Base-by-base conservation (phyloP, 2,797 vertebrate genomes). In the Staurois parvus region DNA sequence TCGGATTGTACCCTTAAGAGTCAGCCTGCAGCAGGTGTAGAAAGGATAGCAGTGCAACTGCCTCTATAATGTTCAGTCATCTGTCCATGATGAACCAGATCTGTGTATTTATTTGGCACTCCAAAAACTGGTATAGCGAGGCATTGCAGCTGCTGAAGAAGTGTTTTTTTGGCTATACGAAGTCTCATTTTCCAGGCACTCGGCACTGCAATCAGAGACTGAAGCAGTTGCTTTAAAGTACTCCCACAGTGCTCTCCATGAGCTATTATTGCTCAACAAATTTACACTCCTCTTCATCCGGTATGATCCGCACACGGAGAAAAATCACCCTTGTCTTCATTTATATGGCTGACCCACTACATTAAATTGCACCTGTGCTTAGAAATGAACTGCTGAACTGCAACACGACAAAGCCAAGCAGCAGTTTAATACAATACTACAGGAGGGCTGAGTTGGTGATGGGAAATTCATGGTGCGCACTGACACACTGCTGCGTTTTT, bases 281-380 rank as follows among this genome's bases (percentile, higher is more conserved):
- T 82, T 32, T 82, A 76, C 24, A 66, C 79, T 72, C 79, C 73
- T 64, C 66, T 77, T 76, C 45, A 76, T 76, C 32, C 15, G 12
- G 28, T 24, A 24, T 72, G 73, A 76, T 69, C 56, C 40, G 4
- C 68, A 82, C 28, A 29, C 15, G 29, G 67, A 82, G 24, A 81
- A 64, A 86, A 82, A 86, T 82, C 74, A 72, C 66, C 40, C 62
- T 68, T 69, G 62, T 69, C 62, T 84, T 72, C 7, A 32, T 84
- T 80, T 85, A 37, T 79, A 81, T 69, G 42, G 42, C 64, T 40
- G 70, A 26, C n/a, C 76, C 69, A 73, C 69, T 79, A 74, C 76
- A 79, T 79, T 79, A 85, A 85, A 79, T 74, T 85, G 76, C 76
- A 72, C 83, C 83, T 72, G 76, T 84, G 83, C 74, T 77, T 62